Evolutionary conservation across 2,888 invertebrate species (phyloP).

Genomic region (Autographa gamma): DNA sequence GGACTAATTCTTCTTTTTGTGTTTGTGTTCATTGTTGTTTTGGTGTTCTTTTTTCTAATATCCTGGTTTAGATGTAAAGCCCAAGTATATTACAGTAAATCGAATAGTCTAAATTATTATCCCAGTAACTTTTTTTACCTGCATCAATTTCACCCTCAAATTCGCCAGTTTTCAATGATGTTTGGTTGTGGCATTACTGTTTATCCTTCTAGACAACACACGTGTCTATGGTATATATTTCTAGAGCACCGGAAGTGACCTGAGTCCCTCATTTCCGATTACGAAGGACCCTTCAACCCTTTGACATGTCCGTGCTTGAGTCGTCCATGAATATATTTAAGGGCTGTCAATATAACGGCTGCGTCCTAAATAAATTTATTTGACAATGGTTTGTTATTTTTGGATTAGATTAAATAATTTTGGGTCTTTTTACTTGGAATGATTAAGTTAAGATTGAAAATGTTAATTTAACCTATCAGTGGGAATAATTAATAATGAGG

Average conservation of each 20-base stretch:
- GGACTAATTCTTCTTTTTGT: no score
- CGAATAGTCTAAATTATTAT: no score
- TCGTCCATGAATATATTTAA: slow-evolving; percentile 23
- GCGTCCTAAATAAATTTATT: slow-evolving; percentile 9
- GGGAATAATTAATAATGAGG: no score
- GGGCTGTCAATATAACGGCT: slow-evolving; percentile 11
- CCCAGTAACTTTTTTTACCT: background rate
- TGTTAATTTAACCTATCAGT: background rate
- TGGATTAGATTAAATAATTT: background rate
- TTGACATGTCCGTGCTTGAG: slow-evolving; percentile 29
- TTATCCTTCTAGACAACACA: background rate
- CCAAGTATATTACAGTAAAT: no score
- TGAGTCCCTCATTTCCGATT: slow-evolving; percentile 41
- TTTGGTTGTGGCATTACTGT: slow-evolving; percentile 21
- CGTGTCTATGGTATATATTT: slow-evolving; percentile 29
- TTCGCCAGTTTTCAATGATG: background rate
- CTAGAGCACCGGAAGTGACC: slow-evolving; percentile 32
- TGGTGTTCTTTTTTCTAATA: no score
- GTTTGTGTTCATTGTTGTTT: no score
- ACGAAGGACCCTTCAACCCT: slow-evolving; percentile 29
- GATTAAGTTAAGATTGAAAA: background rate
- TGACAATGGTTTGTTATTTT: background rate
- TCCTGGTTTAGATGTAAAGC: no score
- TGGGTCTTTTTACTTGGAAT: background rate
- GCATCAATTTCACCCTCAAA: background rate